Conservation (phyloP, 2,113 vertebrate genomes). For the Stomatorhinus ivindoensis region DNA sequence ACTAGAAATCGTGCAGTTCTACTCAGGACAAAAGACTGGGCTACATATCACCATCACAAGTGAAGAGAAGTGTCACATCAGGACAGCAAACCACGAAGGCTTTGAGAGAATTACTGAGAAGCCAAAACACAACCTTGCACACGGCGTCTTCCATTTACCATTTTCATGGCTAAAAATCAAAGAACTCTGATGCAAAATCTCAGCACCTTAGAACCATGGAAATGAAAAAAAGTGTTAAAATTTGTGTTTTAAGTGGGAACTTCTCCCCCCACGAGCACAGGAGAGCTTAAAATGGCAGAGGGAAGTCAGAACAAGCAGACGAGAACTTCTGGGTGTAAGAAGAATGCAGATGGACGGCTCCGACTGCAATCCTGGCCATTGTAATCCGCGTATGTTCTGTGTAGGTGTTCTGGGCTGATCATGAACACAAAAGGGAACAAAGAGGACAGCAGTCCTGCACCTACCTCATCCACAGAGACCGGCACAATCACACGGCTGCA, state of each 20-base stretch:
- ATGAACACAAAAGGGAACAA: not conserved
- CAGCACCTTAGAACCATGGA: not conserved
- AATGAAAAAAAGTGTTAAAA: not conserved
- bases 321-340: not conserved
- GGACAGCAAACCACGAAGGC: not conserved
- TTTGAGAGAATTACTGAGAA: not conserved
- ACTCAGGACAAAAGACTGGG: not conserved
- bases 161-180: not conserved
- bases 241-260: not conserved
- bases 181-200: not conserved
- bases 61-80: not conserved
- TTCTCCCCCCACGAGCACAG: not conserved
- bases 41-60: not conserved
- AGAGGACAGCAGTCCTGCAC: constrained; percentile 25
- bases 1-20: not conserved
- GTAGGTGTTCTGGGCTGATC: no score
- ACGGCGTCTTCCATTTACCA: not conserved
- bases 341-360: not conserved
- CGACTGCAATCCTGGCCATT: not conserved
- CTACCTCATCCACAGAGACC: constrained; percentile 93
- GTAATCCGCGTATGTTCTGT: not conserved
- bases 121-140: not conserved
- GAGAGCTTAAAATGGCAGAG: not conserved
- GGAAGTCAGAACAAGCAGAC: not conserved
- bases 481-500: constrained; percentile 85